Base-by-base conservation (phyloP, 2,113 vertebrate species). In the Trochalopteron elliotii region DNA sequence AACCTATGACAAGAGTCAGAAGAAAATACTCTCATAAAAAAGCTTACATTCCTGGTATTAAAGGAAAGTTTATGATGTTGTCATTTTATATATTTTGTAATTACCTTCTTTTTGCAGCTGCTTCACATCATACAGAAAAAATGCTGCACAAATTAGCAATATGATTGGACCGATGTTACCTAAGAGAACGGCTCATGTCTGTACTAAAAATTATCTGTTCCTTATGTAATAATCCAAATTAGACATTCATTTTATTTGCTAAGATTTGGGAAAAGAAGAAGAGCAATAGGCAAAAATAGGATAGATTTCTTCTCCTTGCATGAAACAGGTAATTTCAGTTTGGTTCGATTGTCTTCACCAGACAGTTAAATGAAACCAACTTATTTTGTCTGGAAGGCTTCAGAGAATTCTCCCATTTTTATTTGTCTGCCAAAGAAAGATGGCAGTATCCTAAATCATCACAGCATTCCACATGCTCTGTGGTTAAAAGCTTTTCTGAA, bases 401-500 rank as follows among this genome's bases (percentile, higher is more conserved):
- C 35, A 50, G 7, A 5, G 4, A 80, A 53, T 72, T 23, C 5
- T 65, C 15, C 61, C 5, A 69, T 74, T 86, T 96, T 91, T 81
- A 87, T 40, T 79, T 83, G 9, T 42, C 10, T 61, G 11, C 9
- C 60, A 60, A 31, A 65, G 16, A 17, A 94, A 65, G 15, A 57
- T 80, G 37, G 37, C 53, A 92, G 17, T 9, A 57, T 40, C 33
- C n/a, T 80, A 60, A 92, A 86, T 80, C 57, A 49, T 37, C 44
- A 44, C 35, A 60, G 5, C 4, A 21, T 72, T 76, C 12, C 4
- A 3, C 21, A 76, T 3, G 0, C 2, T 53, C 31, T 28, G 3
- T 55, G 30, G 7, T 80, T 69, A 69, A 77, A 88, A 76, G 7
- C 19, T 90, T 86, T 80, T 47, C 37, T 85, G 31, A 89, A 64